These are phyloP conservation scores for Rhabdomys dilectus DNA, from an alignment of 2,113 vertebrate species.

Conservation along the genomic window DNA sequence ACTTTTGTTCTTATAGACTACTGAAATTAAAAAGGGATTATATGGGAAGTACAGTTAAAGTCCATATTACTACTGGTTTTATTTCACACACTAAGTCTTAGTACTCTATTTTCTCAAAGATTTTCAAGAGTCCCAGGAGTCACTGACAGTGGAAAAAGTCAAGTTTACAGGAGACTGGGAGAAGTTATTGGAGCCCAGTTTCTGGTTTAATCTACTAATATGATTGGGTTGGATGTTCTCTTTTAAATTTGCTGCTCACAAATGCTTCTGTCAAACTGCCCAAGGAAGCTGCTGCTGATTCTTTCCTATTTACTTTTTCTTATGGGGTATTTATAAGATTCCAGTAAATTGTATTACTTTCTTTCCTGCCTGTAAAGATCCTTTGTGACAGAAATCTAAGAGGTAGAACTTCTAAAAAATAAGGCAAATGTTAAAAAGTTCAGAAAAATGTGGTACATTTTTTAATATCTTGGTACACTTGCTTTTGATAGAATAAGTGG, in stretches of 20 bases:
- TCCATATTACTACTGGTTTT: not conserved
- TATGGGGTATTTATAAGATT: not conserved
- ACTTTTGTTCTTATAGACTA: not conserved
- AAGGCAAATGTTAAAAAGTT: not conserved
- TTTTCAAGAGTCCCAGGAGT: not conserved
- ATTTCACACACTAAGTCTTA: not conserved
- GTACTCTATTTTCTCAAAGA: not conserved
- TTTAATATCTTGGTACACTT: not conserved
- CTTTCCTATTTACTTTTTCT: not conserved
- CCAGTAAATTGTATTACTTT: not conserved
- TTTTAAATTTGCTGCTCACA: not conserved
- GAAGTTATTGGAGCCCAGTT: not conserved
- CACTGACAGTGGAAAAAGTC: not conserved
- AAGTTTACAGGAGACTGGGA: not conserved
- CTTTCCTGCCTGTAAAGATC: not conserved
- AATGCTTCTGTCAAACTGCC: not conserved
- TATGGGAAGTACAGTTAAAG: not conserved
- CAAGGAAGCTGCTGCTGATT: not conserved
- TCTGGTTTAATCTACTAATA: not conserved
- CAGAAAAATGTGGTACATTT: not conserved
- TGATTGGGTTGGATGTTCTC: not conserved
- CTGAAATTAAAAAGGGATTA: not conserved
- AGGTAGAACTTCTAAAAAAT: no score
- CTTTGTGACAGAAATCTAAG: not conserved
- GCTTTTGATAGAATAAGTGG: not conserved